phyloP scores from a whole-genome alignment of 1,140 invertebrate genomes.

The Brachionus plicatilis region DNA sequence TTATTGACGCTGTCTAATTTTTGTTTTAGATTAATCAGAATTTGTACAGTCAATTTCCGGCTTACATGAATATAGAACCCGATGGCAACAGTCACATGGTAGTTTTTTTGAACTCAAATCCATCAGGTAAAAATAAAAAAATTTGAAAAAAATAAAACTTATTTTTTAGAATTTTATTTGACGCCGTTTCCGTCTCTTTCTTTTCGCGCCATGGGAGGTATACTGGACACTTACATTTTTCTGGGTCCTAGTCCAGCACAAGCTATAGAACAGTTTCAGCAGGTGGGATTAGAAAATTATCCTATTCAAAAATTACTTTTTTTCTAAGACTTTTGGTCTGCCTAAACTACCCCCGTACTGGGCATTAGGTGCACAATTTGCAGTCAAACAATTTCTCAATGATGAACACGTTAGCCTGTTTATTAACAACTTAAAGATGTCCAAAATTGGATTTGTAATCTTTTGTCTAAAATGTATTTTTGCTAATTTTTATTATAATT shows the following conservation, averaged over 20 bases:
- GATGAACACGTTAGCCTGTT: slow-evolving; percentile 42
- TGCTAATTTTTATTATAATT: background rate
- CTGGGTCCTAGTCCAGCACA: slow-evolving; percentile 57
- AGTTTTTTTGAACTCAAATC: slow-evolving; percentile 51
- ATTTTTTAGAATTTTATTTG: slow-evolving; percentile 43
- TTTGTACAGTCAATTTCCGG: slow-evolving; percentile 54
- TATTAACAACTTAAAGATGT: background rate
- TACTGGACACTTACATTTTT: slow-evolving; percentile 58
- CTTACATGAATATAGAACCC: slow-evolving; percentile 64
- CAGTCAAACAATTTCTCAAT: slow-evolving; percentile 51
- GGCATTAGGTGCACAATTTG: slow-evolving; percentile 59
- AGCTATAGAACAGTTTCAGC: slow-evolving; percentile 43
- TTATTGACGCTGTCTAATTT: no score
- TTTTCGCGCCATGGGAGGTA: slow-evolving; percentile 50
- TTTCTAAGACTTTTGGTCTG: slow-evolving; percentile 49
- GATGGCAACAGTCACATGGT: slow-evolving; percentile 54
- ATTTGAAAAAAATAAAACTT: background rate
- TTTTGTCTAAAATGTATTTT: background rate
- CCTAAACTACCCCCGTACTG: slow-evolving; percentile 58
- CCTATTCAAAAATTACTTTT: background rate
- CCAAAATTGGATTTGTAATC: slow-evolving; percentile 21
- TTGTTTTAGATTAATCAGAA: background rate
- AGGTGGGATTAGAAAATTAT: no score
- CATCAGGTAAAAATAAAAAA: slow-evolving; percentile 40
- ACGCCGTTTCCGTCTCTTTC: slow-evolving; percentile 47